Evolutionary conservation across 2,113 vertebrate genomes (phyloP).

Genomic region (Circaetus cinerascens): DNA sequence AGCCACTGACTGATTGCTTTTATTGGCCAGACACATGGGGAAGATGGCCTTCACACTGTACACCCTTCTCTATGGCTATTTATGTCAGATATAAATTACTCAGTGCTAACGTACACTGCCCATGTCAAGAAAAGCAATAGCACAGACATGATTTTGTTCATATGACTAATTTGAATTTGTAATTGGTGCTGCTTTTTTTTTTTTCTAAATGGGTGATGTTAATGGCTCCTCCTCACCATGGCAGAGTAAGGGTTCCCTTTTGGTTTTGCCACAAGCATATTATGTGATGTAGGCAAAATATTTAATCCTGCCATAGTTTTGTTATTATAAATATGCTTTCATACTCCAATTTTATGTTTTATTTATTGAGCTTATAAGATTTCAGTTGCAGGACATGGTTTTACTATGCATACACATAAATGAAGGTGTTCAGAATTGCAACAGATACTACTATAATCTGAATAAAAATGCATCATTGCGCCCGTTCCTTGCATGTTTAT

Average conservation of each 20-base stretch:
- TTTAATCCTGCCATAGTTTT: not conserved
- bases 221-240: not conserved
- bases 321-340: not conserved
- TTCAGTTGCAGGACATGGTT: not conserved
- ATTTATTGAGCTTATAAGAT: not conserved
- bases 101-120: not conserved
- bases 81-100: not conserved
- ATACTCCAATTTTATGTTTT: not conserved
- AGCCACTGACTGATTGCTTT: not conserved
- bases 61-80: not conserved
- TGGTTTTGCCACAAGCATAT: not conserved
- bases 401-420: not conserved
- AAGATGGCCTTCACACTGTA: fast-evolving
- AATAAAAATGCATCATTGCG: not conserved
- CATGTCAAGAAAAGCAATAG: not conserved
- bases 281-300: not conserved
- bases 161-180: not conserved
- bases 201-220: not conserved
- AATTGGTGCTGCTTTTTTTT: not conserved
- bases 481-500: not conserved
- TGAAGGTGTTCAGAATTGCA: not conserved
- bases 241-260: not conserved
- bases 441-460: not conserved
- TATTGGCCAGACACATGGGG: not conserved
- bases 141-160: not conserved